A percentile compares a stretch with the other conserved stretches of the same genome.
These are phyloP conservation scores for Allophyes oxyacanthae DNA, from an alignment of 2,888 invertebrate genomes.

Conservation along the genomic window DNA sequence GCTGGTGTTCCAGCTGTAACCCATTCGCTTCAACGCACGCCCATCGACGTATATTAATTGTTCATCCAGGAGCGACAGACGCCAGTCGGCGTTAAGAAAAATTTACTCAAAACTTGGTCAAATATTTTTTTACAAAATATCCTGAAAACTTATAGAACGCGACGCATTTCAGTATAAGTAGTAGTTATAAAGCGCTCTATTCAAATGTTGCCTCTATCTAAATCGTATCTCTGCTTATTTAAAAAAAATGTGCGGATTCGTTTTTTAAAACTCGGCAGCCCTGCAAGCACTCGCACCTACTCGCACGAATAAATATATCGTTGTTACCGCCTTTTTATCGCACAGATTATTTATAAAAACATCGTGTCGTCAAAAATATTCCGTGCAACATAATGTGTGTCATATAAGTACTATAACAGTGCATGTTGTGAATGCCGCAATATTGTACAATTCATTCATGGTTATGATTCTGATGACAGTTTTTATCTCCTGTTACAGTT, in stretches of 20 bases:
- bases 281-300: constrained; percentile 17
- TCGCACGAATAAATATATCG: constrained; percentile 25
- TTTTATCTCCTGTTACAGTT: constrained; percentile 18
- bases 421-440: constrained; percentile 1
- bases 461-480: constrained; percentile 23
- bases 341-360: constrained; percentile 31
- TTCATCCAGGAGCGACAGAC: too few species aligned
- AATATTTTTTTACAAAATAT: too few species aligned
- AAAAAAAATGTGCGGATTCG: not conserved
- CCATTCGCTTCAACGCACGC: too few species aligned
- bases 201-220: too few species aligned
- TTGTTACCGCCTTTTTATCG: constrained; percentile 36
- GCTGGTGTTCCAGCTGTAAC: too few species aligned
- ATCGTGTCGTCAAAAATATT: constrained; percentile 33
- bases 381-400: constrained; percentile 19
- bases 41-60: too few species aligned
- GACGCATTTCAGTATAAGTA: too few species aligned
- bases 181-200: too few species aligned
- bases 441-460: constrained; percentile 21
- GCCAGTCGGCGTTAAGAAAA: too few species aligned
- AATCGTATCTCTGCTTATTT: too few species aligned
- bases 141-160: too few species aligned
- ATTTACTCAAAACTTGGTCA: too few species aligned
- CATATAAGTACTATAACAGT: constrained; percentile 2
- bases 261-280: constrained; percentile 8